Conservation (phyloP, 2,888 invertebrate species). For the Gari tellinella region DNA sequence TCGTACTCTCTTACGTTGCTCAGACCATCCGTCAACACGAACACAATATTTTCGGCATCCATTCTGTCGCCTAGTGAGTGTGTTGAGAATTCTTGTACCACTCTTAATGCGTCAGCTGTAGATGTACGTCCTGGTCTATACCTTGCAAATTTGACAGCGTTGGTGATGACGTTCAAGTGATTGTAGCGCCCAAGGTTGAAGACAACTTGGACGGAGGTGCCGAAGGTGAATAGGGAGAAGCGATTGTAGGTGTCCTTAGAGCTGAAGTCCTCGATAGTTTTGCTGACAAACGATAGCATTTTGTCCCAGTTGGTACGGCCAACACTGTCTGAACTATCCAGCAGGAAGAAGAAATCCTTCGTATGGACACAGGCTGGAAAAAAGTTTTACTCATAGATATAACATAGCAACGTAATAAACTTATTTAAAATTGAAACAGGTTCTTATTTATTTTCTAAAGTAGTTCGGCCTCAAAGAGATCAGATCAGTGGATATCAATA, state of each 20-base stretch:
- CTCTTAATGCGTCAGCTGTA: constrained; percentile 73
- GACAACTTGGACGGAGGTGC: constrained; percentile 68
- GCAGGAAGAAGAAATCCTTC: constrained; percentile 76
- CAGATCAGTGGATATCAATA: no score
- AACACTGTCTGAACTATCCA: constrained; percentile 77
- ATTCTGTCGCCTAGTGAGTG: constrained; percentile 65
- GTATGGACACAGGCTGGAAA: constrained; percentile 68
- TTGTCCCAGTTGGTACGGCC: constrained; percentile 68
- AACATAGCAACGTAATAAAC: no score
- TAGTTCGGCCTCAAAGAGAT: no score
- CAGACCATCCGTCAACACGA: constrained; percentile 78
- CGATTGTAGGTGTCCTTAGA: constrained; percentile 64
- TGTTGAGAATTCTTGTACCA: constrained; percentile 62
- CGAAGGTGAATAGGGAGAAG: constrained; percentile 75
- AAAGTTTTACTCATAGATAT: no score
- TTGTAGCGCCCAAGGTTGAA: constrained; percentile 74
- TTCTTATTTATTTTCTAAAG: no score
- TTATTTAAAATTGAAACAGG: no score
- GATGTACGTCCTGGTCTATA: constrained; percentile 78
- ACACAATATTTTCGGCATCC: constrained; percentile 69
- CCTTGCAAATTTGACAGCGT: constrained; percentile 65
- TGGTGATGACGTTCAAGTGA: constrained; percentile 43
- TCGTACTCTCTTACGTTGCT: constrained; percentile 75
- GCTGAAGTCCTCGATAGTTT: constrained; percentile 67
- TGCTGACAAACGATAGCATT: constrained; percentile 65